These are phyloP conservation scores for Hippocampus zosterae DNA, from an alignment of 2,113 vertebrate genomes.

Conservation along the genomic window DNA sequence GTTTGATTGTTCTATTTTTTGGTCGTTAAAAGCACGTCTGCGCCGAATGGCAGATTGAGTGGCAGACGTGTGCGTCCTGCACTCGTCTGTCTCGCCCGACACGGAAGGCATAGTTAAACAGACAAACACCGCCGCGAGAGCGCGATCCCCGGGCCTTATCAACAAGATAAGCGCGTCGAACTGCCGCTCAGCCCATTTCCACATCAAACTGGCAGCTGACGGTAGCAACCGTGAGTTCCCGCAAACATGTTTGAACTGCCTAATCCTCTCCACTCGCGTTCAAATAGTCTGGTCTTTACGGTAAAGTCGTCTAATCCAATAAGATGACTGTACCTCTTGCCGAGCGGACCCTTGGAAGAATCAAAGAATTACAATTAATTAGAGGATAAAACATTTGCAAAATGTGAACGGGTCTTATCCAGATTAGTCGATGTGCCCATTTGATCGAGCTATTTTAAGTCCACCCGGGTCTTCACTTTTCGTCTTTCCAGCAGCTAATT, in stretches of 20 bases:
- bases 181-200: constrained; percentile 14
- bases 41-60: not conserved
- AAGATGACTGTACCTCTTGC: not conserved
- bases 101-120: constrained; percentile 15
- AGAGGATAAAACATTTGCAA: constrained; percentile 3
- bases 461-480: constrained; percentile 18
- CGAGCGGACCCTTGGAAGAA: not conserved
- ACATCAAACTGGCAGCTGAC: constrained; percentile 32
- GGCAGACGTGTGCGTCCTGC: constrained; percentile 6
- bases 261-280: not conserved
- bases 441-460: constrained; percentile 23
- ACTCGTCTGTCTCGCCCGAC: constrained; percentile 12
- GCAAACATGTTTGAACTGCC: constrained; percentile 11
- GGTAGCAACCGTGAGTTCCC: constrained; percentile 4
- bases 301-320: constrained; percentile 19
- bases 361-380: not conserved
- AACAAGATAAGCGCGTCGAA: constrained; percentile 6
- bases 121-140: not conserved
- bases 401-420: not conserved
- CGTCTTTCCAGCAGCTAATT: constrained; percentile 42
- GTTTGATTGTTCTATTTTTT: not conserved
- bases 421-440: constrained; percentile 1
- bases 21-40: not conserved
- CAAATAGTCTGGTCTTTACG: constrained; percentile 16
- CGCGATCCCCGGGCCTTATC: constrained; percentile 9